Percentiles rank a stretch among this genome's conserved stretches.
Evolutionary conservation across 2,888 invertebrate species (phyloP).

Genomic region (Perizoma affinitatum): DNA sequence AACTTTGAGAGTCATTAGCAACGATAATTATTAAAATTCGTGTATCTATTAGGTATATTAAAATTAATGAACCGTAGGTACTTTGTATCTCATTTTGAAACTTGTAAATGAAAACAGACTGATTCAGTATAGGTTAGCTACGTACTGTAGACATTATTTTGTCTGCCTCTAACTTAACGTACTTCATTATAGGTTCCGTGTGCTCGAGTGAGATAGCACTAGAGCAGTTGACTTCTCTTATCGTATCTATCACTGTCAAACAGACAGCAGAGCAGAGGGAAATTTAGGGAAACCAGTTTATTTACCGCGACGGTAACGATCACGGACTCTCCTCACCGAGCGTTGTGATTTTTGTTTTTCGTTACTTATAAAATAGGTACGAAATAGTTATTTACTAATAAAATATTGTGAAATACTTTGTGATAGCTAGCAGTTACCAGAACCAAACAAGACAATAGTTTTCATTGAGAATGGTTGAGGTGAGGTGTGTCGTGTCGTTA

Average conservation of each 20-base stretch:
- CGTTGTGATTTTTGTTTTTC: conserved; percentile 24
- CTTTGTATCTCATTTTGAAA: no score
- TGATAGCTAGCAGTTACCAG: background rate
- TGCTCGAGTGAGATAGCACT: no score
- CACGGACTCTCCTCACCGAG: conserved; percentile 47
- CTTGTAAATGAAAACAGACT: no score
- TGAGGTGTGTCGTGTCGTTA: conserved; percentile 65
- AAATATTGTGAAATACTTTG: conserved; percentile 6
- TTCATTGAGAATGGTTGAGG: conserved; percentile 15
- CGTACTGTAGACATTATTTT: no score
- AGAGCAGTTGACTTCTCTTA: no score
- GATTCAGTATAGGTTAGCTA: no score
- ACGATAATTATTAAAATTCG: no score
- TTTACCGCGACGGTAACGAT: conserved; percentile 58
- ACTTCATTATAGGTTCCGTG: no score
- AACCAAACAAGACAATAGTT: conserved; percentile 9
- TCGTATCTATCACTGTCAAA: background rate
- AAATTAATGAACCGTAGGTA: no score
- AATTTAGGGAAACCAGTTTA: conserved; percentile 69
- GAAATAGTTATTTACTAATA: conserved; percentile 1
- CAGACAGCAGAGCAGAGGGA: background rate
- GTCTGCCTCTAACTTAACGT: no score
- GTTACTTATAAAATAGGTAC: conserved; percentile 2
- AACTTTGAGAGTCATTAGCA: no score
- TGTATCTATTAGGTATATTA: no score